Evolutionary conservation across 2,797 vertebrate genomes (phyloP), one percentile per base, ranked within the genome.

Genomic region (Rhinoraja longicauda): DNA sequence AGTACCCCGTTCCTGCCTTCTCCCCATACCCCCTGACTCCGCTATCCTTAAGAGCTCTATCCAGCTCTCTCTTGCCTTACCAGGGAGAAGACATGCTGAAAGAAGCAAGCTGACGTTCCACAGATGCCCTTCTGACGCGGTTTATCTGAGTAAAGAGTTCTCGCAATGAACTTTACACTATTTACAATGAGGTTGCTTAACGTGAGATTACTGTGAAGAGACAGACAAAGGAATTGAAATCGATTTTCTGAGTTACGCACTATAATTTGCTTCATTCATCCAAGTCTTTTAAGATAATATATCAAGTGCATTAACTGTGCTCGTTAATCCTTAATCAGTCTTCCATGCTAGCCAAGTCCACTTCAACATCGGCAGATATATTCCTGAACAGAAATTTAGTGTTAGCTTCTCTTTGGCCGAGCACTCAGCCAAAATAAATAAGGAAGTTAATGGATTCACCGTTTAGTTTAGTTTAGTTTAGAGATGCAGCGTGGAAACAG

Each of bases 341-440:
- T 64, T 36, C 32, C n/a, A 88, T 15, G n/a, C 64, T n/a, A 32
- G 84, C 84, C 84, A 88, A 67, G n/a, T 88, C 84, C n/a, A 59
- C 32, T 88, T 88, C 59, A 88, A 17, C 64, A 32, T 36, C 84
- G 67, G 29, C 82, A 6, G n/a, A 88, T 67, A 24, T 67, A 32
- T 21, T 67, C 15, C 62, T 67, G 64, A 36, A 86, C 17, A 67
- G n/a, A 88, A 88, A 32, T 67, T 67, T 64, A 36, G 88, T 67
- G 84, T 67, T 64, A 67, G 17, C 59, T 62, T 86, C 57, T 59
- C 3, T 19, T 2, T 62, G 57, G 82, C 82, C 88, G 32, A 88
- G 84, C 4, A 17, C 84, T 19, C 59, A 67, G 17, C n/a, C 84
- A 64, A 88, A 36, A 10, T 59, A 36, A 62, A 9, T 15, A 4